A percentile compares a stretch with the other conserved stretches of the same genome.
These are phyloP conservation scores for Anarhynchus alexandrinus DNA, from an alignment of 2,113 vertebrate genomes.

Conservation along the genomic window DNA sequence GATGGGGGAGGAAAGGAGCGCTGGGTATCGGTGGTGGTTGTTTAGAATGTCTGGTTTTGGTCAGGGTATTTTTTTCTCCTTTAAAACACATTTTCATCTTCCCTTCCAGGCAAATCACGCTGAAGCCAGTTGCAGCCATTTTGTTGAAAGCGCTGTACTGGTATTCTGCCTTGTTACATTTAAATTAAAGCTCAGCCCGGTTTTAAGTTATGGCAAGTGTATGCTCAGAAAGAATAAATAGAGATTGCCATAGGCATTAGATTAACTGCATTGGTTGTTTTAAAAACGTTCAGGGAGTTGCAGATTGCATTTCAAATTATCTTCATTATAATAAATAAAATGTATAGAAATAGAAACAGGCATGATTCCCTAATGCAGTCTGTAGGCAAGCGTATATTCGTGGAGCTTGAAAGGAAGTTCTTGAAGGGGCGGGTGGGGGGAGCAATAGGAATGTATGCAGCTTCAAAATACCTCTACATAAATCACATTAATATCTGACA, in stretches of 20 bases:
- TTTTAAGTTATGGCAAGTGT: conserved; percentile 48
- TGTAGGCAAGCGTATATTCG: not conserved
- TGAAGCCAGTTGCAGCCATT: conserved; percentile 67
- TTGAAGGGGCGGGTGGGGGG: not conserved
- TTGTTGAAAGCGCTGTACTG: conserved; percentile 63
- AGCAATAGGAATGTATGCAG: not conserved
- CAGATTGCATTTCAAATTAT: conserved; percentile 61
- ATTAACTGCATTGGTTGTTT: conserved; percentile 60
- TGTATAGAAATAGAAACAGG: conserved; percentile 22
- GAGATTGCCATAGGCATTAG: conserved; percentile 52
- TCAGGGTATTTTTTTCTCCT: conserved; percentile 38
- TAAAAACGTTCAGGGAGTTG: conserved; percentile 48
- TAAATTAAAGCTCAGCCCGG: conserved; percentile 57
- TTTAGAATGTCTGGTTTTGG: conserved; percentile 55
- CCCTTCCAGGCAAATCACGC: conserved; percentile 66
- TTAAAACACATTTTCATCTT: conserved; percentile 61
- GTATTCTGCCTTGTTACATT: conserved; percentile 69
- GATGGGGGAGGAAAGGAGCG: conserved; percentile 27
- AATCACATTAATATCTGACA: not conserved
- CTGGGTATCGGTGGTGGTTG: conserved; percentile 31
- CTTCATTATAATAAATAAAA: conserved; percentile 59
- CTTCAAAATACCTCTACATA: conserved; percentile 8
- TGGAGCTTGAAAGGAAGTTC: not conserved
- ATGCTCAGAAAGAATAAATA: conserved; percentile 34
- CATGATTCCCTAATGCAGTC: conserved; percentile 3